These are phyloP conservation scores for Epirrita christyi DNA, from an alignment of 2,888 invertebrate genomes.

Conservation along the genomic window DNA sequence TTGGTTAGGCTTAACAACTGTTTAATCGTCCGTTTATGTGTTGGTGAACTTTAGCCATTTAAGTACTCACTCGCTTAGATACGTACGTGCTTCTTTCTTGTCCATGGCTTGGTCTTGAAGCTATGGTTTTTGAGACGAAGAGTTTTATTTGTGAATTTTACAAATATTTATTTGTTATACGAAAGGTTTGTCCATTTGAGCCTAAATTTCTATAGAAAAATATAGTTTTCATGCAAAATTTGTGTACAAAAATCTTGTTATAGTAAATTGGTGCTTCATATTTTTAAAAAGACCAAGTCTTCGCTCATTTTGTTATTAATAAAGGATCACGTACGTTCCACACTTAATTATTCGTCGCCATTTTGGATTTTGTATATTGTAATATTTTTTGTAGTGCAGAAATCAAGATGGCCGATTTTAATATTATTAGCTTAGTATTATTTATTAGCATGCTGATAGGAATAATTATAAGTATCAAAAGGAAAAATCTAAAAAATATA, in stretches of 20 bases:
- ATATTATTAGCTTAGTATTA: conserved; percentile 68
- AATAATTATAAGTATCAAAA: conserved; percentile 54
- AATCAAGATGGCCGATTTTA: conserved; percentile 41
- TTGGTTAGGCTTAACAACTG: no score
- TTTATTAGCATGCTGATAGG: conserved; percentile 80
- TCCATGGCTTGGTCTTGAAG: conserved; percentile 29
- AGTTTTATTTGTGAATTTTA: no score
- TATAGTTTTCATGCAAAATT: neutral
- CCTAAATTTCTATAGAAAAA: no score
- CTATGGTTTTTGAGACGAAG: conserved; percentile 4
- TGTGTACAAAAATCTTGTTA: neutral
- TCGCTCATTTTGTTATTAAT: conserved; percentile 47
- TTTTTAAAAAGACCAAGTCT: conserved; percentile 29
- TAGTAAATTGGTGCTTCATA: conserved; percentile 13
- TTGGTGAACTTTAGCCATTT: neutral
- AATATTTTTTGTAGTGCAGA: conserved; percentile 11
- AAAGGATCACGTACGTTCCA: conserved; percentile 61
- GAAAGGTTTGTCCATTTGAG: no score
- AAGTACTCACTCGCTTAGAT: conserved; percentile 53
- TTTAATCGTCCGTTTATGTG: no score
- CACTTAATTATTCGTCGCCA: conserved; percentile 58
- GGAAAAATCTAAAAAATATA: conserved; percentile 56
- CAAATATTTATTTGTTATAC: neutral
- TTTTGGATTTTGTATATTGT: conserved; percentile 60
- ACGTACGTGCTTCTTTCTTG: conserved; percentile 45